phyloP scores from a whole-genome alignment of 2,113 vertebrate genomes.

The Micronycteris hirsuta region DNA sequence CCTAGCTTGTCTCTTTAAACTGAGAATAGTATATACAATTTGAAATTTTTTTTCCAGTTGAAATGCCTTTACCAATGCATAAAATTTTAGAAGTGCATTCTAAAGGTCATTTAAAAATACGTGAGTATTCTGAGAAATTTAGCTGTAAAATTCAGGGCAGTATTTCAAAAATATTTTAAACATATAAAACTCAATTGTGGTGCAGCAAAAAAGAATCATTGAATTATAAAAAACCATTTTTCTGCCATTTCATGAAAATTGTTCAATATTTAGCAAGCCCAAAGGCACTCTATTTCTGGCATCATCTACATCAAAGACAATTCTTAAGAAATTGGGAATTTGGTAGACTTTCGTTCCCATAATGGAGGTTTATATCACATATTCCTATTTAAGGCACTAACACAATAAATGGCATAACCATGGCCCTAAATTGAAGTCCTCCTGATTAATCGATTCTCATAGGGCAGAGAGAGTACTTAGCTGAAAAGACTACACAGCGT shows the following conservation, averaged over 20 bases:
- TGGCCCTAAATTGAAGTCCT: background rate
- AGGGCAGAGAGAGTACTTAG: background rate
- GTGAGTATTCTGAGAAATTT: background rate
- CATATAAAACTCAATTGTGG: background rate
- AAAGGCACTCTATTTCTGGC: background rate
- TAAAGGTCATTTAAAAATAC: background rate
- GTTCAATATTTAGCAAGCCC: constrained; percentile 17
- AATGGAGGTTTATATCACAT: background rate
- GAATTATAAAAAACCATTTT: background rate
- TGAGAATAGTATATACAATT: background rate
- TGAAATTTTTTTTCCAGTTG: background rate
- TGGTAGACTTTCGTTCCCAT: background rate
- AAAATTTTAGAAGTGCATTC: background rate
- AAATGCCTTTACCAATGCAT: background rate
- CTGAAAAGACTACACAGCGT: background rate
- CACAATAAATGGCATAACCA: background rate
- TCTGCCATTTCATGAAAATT: background rate
- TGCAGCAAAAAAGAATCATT: background rate
- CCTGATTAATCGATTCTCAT: background rate
- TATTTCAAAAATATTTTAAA: constrained; percentile 7
- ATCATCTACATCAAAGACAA: background rate
- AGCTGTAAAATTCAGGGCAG: background rate
- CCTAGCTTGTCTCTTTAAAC: background rate
- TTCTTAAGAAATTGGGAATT: background rate
- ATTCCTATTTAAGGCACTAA: background rate